Percentiles rank a stretch among this genome's conserved stretches.
Conservation (phyloP, 2,113 vertebrate species). For the Phalacrocorax carbo region DNA sequence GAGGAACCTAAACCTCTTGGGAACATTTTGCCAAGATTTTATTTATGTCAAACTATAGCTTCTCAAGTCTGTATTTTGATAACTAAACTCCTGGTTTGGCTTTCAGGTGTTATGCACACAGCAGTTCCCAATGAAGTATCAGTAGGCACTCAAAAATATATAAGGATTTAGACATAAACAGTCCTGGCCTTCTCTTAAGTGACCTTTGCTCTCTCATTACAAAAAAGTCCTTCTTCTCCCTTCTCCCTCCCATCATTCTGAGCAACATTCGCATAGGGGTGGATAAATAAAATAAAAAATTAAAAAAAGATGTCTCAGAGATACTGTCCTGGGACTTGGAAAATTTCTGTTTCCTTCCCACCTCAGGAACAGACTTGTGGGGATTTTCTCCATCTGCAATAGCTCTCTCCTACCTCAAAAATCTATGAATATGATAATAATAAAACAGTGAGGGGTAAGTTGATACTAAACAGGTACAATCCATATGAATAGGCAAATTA, state of each 20-base stretch:
- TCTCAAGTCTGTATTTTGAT: not conserved
- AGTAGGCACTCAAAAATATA: not conserved
- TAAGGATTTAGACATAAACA: not conserved
- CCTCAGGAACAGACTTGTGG: not conserved
- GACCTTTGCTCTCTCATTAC: not conserved
- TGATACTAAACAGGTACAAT: not conserved
- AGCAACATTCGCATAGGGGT: not conserved
- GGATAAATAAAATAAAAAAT: not conserved
- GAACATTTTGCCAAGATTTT: not conserved
- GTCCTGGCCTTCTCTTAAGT: not conserved
- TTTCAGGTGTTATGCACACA: not conserved
- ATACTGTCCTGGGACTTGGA: not conserved
- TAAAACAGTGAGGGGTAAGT: not conserved
- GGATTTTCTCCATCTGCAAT: not conserved
- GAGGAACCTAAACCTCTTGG: not conserved
- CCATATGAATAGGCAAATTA: not conserved
- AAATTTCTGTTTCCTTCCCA: not conserved
- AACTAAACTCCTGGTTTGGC: not conserved
- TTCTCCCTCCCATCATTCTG: not conserved
- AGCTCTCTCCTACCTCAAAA: not conserved
- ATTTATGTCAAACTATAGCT: not conserved
- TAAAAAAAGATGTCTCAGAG: not conserved
- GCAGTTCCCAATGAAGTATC: not conserved
- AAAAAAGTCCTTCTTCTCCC: not conserved
- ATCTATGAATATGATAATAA: not conserved